These are phyloP conservation scores for Dolichotis patagonum DNA, from an alignment of 2,113 vertebrate genomes.

Conservation along the genomic window DNA sequence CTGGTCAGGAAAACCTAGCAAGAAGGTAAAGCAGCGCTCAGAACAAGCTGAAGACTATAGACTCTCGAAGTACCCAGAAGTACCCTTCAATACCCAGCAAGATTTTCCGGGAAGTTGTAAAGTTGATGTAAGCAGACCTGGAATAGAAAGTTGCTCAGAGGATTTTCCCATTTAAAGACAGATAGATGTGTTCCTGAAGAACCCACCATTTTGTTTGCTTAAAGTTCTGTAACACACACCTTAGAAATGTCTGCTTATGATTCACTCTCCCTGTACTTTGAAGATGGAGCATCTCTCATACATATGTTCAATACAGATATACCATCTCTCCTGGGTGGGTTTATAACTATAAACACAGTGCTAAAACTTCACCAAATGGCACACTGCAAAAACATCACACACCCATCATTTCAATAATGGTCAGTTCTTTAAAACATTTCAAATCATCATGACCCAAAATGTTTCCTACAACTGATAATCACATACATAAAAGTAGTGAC, in stretches of 20 bases:
- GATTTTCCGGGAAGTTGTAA: background rate
- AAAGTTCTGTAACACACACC: background rate
- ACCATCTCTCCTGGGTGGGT: background rate
- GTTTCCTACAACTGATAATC: background rate
- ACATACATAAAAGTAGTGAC: background rate
- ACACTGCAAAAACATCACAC: constrained; percentile 11
- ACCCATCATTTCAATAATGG: background rate
- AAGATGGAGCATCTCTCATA: background rate
- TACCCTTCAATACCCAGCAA: background rate
- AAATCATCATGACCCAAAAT: background rate
- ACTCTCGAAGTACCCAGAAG: background rate
- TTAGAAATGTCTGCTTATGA: background rate
- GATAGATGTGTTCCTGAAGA: background rate
- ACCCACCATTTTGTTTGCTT: background rate
- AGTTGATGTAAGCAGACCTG: background rate
- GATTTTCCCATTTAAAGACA: constrained; percentile 17
- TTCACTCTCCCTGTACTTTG: background rate
- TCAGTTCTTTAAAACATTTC: background rate
- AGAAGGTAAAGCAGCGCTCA: background rate
- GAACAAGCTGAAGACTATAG: background rate
- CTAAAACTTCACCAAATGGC: background rate
- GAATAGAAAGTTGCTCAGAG: background rate
- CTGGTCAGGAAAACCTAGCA: background rate
- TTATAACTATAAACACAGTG: background rate
- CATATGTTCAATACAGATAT: background rate